A percentile compares a stretch with the other conserved stretches of the same genome.
Evolutionary conservation across 2,888 invertebrate genomes (phyloP).

Genomic region (Torymus aiolomorphi): DNA sequence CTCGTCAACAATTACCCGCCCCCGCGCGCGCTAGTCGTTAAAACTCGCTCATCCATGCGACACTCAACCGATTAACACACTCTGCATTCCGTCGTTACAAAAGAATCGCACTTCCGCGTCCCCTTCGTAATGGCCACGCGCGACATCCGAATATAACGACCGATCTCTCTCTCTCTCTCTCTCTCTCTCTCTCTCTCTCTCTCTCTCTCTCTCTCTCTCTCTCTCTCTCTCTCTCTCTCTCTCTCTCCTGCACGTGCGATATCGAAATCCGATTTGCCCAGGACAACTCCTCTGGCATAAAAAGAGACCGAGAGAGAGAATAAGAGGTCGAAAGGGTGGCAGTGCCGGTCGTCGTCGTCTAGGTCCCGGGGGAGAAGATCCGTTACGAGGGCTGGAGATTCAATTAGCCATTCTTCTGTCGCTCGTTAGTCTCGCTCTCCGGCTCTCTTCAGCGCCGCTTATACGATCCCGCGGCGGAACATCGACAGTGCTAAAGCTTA

Average conservation of each 20-base stretch:
- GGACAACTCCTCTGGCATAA: not conserved
- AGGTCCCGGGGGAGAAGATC: constrained; percentile 9
- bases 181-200: no score
- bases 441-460: not conserved
- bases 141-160: constrained; percentile 16
- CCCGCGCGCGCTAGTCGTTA: no score
- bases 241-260: constrained; percentile 19
- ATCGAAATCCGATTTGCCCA: constrained; percentile 42
- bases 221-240: no score
- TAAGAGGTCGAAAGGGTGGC: not conserved
- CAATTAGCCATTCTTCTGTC: constrained; percentile 57
- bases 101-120: no score
- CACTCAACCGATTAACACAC: no score
- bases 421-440: constrained; percentile 48
- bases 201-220: no score
- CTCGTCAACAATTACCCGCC: no score
- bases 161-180: no score
- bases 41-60: no score
- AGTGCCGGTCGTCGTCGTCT: not conserved
- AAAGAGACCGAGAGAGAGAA: not conserved
- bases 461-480: constrained; percentile 33
- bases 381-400: constrained; percentile 48
- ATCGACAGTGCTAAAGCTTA: constrained; percentile 45
- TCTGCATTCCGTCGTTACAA: no score
- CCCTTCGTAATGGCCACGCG: not conserved